Conservation (phyloP, 2,797 vertebrate genomes). For the Lepus townsendii region DNA sequence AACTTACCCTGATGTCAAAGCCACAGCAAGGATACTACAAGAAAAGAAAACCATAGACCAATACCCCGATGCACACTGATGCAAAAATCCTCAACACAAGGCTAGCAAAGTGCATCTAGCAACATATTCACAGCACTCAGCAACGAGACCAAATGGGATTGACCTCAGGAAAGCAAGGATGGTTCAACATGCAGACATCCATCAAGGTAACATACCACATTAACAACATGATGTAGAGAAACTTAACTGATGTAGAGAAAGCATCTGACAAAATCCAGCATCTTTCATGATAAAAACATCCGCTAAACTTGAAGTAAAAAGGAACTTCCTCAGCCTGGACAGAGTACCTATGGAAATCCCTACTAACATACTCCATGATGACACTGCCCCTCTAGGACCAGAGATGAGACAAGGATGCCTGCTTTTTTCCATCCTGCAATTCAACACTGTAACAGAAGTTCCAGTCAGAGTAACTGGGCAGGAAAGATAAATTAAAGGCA, state of each 20-base stretch:
- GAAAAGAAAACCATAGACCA: constrained; percentile 18
- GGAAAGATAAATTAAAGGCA: background rate
- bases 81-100: background rate
- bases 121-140: background rate
- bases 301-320: background rate
- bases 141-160: background rate
- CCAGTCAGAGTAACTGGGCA: background rate
- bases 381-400: background rate
- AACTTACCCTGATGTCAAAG: background rate
- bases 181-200: background rate
- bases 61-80: background rate
- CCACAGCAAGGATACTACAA: background rate
- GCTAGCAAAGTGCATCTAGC: background rate
- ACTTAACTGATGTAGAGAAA: background rate
- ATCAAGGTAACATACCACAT: background rate
- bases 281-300: background rate
- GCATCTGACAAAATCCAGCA: background rate
- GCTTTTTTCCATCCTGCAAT: background rate
- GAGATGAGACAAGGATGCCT: background rate
- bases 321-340: background rate
- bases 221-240: background rate
- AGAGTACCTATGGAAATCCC: background rate
- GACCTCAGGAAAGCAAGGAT: background rate
- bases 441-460: background rate
- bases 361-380: too few relatives aligned